These are phyloP conservation scores for Zaprionus africanus DNA, from an alignment of 1,140 invertebrate species.

Conservation along the genomic window DNA sequence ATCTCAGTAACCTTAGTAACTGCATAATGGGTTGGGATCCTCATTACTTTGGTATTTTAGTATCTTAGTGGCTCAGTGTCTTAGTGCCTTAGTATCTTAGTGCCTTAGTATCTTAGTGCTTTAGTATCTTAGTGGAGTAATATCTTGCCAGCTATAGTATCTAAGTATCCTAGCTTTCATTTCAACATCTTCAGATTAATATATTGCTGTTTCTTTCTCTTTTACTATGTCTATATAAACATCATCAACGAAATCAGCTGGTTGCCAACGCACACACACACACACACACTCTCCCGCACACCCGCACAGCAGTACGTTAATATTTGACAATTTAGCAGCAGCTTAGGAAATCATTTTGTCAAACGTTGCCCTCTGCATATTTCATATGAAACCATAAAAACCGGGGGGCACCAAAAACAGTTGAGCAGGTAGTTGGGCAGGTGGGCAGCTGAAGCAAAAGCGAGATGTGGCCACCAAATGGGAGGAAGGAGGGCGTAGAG, in stretches of 20 bases:
- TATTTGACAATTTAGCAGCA: constrained; percentile 62
- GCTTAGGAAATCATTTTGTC: constrained; percentile 66
- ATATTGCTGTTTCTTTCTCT: background rate
- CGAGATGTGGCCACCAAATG: background rate
- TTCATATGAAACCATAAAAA: constrained; percentile 60
- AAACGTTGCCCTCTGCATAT: constrained; percentile 63
- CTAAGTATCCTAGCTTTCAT: background rate
- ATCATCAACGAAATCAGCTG: constrained; percentile 53
- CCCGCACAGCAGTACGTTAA: constrained; percentile 23
- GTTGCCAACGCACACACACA: background rate
- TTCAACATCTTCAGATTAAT: background rate
- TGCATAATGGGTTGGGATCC: background rate
- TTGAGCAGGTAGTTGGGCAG: constrained; percentile 4
- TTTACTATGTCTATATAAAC: background rate
- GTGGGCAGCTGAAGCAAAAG: background rate
- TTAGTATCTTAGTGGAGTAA: too few relatives aligned
- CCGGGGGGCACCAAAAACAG: constrained; percentile 7
- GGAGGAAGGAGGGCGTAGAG: background rate
- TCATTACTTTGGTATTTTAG: background rate
- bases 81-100: too few relatives aligned
- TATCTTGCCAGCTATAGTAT: too few relatives aligned
- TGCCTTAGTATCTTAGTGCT: too few relatives aligned
- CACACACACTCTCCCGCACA: background rate
- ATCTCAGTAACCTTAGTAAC: background rate
- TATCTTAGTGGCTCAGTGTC: background rate